Evolutionary conservation across 2,113 vertebrate genomes (phyloP), one percentile per base, ranked within the genome.

Genomic region (Aspiorhynchus laticeps): DNA sequence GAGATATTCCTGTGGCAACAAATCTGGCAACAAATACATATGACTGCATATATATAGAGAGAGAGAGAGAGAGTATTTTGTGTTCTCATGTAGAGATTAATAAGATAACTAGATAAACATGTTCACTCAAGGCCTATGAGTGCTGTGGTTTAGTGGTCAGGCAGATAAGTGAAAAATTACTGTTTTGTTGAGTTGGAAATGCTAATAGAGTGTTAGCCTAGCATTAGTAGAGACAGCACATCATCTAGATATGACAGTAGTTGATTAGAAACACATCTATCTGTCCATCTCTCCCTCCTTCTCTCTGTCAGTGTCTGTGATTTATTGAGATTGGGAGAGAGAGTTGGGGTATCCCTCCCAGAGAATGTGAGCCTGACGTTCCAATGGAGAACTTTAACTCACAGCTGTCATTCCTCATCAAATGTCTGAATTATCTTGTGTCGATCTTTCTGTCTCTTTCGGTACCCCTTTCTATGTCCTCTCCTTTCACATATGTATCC

Each of bases 331-430:
- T 86, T 87, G 83, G 84, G 63, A 92, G 88, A 89, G 85, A 82
- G 63, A 90, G 86, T 87, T 87, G 90, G 91, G 91, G 92, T 94
- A 93, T 92, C 93, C 92, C 92, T 94, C 93, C 88, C 91, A 87
- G 90, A 91, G 90, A 90, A 83, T 86, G 88, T 90, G 92, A 94
- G 78, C 90, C 89, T 80, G 84, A 92, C 93, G 89, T 94, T 93
- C 85, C 90, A 92, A 93, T 90, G 14, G 46, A 87, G 95, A 96
- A 96, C 96, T 95, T 94, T 88, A 92, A 94, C 93, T 94, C 95
- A 92, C 90, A 80, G 93, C 95, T 95, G 93, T 95, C 94, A 94
- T 88, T 94, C 94, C 95, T 96, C 94, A 96, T 96, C 95, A 96
- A 90, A 90, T 93, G 90, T 91, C 90, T 87, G 91, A 91, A 89